phyloP scores from a whole-genome alignment of 2,797 vertebrate species.

The Mallotus villosus region DNA sequence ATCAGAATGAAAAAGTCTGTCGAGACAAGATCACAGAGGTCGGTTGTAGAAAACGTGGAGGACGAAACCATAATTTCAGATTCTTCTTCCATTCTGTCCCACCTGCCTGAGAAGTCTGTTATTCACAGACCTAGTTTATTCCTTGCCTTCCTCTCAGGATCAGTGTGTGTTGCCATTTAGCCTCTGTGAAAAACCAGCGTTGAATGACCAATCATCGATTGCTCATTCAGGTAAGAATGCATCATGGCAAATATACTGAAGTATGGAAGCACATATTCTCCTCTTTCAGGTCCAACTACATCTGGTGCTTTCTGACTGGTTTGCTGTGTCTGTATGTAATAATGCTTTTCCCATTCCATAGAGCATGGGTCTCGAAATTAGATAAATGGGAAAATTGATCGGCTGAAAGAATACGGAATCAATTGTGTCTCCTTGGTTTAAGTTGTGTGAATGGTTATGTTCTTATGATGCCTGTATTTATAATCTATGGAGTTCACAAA shows the following conservation, averaged over 20 bases:
- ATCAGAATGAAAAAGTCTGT: conserved; percentile 14
- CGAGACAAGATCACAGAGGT: background rate
- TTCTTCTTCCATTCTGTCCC: conserved; percentile 42
- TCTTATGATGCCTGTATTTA: too few species aligned
- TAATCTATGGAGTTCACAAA: too few species aligned
- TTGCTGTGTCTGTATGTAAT: background rate
- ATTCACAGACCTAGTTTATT: conserved; percentile 42
- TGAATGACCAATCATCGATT: conserved; percentile 36
- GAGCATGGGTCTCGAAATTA: background rate
- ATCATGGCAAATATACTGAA: conserved; percentile 50
- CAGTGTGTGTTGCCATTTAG: conserved; percentile 57
- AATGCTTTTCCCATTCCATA: background rate
- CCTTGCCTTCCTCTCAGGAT: conserved; percentile 43
- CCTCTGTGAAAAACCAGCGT: conserved; percentile 46
- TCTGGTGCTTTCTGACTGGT: background rate
- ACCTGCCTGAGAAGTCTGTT: conserved; percentile 36
- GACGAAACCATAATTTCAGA: conserved; percentile 60
- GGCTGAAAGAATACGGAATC: background rate
- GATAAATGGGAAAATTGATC: background rate
- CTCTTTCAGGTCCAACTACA: conserved; percentile 5
- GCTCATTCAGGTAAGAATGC: conserved; percentile 60
- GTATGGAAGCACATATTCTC: conserved; percentile 39
- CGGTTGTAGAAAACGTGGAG: conserved; percentile 11
- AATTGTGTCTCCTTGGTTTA: background rate
- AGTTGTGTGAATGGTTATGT: background rate